Base-by-base conservation (phyloP, 2,113 vertebrate genomes). In the Sylvia atricapilla region DNA sequence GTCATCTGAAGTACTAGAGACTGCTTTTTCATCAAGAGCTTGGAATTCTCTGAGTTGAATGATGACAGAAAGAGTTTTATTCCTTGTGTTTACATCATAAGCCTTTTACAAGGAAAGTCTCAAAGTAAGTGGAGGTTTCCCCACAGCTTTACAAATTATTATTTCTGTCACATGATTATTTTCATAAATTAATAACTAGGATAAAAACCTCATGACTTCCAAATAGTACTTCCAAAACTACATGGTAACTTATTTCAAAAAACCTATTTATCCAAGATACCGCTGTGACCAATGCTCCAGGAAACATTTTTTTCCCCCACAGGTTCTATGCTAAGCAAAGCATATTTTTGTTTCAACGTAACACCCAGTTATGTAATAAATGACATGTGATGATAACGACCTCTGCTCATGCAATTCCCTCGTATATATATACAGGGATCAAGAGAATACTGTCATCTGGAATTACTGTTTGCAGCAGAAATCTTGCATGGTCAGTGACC, bases 361-460 rank as follows among this genome's bases (percentile, higher is more conserved):
- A 49, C 80, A 84, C 50, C 15, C 37, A 77, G 59, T 97, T 98
- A 98, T 78, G 39, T 95, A 98, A 98, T 83, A 93, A 98, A 97
- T 70, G 83, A 62, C 53, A 94, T 69, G 22, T 68, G 41, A 92
- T 95, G 43, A 73, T 95, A 97, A 96, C 53, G 37, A 97, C 94
- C 97, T 98, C 91, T 90, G 73, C 69, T 97, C 83, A 46, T 96
- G 67, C 86, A 97, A 90, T 93, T 98, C 63, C 91, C 94, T 97
- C 56, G 20, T 79, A 93, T 84, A 95, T 78, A 94, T 79, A 94
- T 47, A 92, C 72, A 92, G 69, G 92, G 96, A 94, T 76, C 91
- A 89, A 94, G 92, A 84, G 88, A 97, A 97, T 96, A 75, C 95
- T 98, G 98, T 98, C 98, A 98, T 93, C 83, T 94, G 94, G 91